A percentile compares a stretch with the other conserved stretches of the same genome.
Conservation (phyloP, 2,113 vertebrate species). For the Xiphophorus couchianus region DNA sequence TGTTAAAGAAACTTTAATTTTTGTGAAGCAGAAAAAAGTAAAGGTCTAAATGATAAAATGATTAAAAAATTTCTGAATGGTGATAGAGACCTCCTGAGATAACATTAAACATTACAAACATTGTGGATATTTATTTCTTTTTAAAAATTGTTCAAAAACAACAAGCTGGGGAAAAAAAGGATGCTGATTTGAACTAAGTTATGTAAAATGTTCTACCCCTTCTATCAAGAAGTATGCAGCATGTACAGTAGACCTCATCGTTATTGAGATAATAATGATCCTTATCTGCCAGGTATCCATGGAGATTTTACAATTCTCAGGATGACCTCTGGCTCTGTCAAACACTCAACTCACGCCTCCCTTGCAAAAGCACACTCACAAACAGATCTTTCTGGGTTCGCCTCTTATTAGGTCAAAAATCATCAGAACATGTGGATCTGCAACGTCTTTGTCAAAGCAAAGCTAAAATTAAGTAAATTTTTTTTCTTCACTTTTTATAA, state of each 20-base stretch:
- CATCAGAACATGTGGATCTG: not conserved
- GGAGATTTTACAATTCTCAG: constrained; percentile 58
- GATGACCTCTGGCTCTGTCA: constrained; percentile 66
- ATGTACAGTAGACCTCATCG: constrained; percentile 38
- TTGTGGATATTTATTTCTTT: not conserved
- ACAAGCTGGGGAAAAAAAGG: not conserved
- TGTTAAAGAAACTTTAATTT: not conserved
- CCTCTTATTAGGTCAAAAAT: constrained; percentile 35
- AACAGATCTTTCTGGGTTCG: constrained; percentile 12
- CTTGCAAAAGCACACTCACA: not conserved
- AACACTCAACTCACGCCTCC: constrained; percentile 7
- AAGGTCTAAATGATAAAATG: constrained; percentile 29
- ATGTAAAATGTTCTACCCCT: constrained; percentile 38
- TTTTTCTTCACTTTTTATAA: not conserved
- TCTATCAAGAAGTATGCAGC: constrained; percentile 30
- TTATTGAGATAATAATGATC: constrained; percentile 67
- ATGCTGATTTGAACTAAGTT: constrained; percentile 27
- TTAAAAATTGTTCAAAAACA: not conserved
- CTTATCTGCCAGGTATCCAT: constrained; percentile 63
- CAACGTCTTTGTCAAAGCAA: constrained; percentile 11
- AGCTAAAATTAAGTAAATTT: not conserved
- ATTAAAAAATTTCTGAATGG: constrained; percentile 43
- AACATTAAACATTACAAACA: constrained; percentile 11
- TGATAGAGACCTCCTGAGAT: constrained; percentile 27
- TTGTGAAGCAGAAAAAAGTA: constrained; percentile 71